Evolutionary conservation across 1,140 invertebrate species (phyloP).

Genomic region (Zaprionus lachaisei): DNA sequence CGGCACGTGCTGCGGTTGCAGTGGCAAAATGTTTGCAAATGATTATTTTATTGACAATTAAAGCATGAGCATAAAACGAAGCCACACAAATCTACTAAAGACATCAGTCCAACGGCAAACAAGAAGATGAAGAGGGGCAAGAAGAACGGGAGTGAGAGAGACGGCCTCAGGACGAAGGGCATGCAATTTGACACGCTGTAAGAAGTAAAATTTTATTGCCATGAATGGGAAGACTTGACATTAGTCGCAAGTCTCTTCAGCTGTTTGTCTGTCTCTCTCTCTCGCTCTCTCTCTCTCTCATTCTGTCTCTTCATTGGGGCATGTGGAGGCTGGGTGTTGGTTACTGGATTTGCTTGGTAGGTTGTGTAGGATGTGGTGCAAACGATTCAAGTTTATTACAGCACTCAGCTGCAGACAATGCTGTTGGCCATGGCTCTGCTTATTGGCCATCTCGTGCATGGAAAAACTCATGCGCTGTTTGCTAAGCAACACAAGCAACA

Average conservation of each 20-base stretch:
- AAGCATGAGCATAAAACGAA: slow-evolving; percentile 71
- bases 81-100: slow-evolving; percentile 56
- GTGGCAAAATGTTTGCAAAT: slow-evolving; percentile 72
- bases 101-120: slow-evolving; percentile 16
- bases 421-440: slow-evolving; percentile 44
- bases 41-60: slow-evolving; percentile 83
- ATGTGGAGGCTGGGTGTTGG: not conserved
- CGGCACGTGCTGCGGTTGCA: slow-evolving; percentile 77
- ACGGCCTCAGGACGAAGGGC: not conserved
- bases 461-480: slow-evolving; percentile 35
- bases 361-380: slow-evolving; percentile 17
- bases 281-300: not conserved
- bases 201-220: slow-evolving; percentile 71
- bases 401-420: slow-evolving; percentile 63
- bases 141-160: not conserved
- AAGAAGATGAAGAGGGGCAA: not conserved
- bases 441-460: slow-evolving; percentile 46
- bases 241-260: slow-evolving; percentile 56
- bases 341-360: not conserved
- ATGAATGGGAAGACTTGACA: slow-evolving; percentile 71
- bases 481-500: slow-evolving; percentile 5
- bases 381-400: slow-evolving; percentile 69
- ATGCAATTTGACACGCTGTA: slow-evolving; percentile 46
- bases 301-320: not conserved
- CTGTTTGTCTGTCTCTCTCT: not conserved